A percentile compares a stretch with the other conserved stretches of the same genome.
Conservation (phyloP, 2,888 invertebrate species). For the Lithophane socia region DNA sequence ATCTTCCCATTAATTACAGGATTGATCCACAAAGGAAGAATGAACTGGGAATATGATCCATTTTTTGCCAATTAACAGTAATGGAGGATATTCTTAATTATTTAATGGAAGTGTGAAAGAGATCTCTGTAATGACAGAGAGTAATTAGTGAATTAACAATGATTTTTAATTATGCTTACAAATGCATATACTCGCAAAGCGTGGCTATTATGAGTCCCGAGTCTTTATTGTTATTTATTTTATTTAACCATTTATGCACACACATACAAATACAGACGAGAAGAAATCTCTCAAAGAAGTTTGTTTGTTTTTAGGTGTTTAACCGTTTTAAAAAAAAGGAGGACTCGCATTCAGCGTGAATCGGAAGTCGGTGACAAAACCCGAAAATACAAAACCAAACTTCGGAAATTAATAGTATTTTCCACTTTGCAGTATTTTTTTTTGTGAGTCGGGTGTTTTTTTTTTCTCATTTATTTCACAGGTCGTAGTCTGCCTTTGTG, state of each 20-base stretch:
- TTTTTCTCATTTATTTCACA: neutral
- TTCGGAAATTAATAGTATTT: neutral
- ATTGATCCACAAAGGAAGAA: conserved; percentile 28
- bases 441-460: no score
- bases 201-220: neutral
- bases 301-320: neutral
- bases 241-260: no score
- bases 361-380: neutral
- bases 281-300: neutral
- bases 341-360: neutral
- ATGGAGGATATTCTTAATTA: conserved; percentile 27
- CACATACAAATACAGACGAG: no score
- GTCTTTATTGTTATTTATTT: no score
- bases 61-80: conserved; percentile 48
- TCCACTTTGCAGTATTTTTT: no score
- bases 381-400: neutral
- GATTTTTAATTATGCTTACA: neutral
- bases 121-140: neutral
- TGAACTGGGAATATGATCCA: conserved; percentile 23
- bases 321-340: neutral
- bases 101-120: neutral
- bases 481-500: neutral
- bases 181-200: neutral
- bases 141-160: conserved; percentile 3
- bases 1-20: conserved; percentile 43